Conservation (phyloP, 92 coral and sea anemone species). For the Pocillopora meandrina region DNA sequence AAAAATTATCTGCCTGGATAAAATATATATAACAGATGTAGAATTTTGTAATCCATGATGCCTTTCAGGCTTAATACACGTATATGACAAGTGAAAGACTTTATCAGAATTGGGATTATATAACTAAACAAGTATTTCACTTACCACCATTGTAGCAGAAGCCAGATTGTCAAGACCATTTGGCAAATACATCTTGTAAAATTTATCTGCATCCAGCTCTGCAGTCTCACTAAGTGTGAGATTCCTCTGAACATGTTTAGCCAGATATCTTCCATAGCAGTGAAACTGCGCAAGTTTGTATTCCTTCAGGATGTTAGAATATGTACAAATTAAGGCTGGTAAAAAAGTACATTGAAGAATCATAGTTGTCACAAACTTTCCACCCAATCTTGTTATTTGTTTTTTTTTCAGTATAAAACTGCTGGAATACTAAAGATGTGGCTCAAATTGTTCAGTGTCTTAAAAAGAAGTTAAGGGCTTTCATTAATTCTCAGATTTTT, state of each 20-base stretch:
- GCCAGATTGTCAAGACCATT: constrained; percentile 64
- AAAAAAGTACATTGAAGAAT: neutral
- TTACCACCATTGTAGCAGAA: constrained; percentile 67
- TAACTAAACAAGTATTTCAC: neutral
- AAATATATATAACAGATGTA: too few species aligned
- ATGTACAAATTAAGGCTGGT: too few species aligned
- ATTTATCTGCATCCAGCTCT: constrained; percentile 54
- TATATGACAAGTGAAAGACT: too few species aligned
- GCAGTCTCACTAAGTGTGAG: constrained; percentile 67
- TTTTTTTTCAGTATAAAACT: too few species aligned
- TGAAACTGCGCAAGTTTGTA: constrained; percentile 89
- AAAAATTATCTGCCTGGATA: too few species aligned
- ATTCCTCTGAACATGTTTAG: constrained; percentile 51
- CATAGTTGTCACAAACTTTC: neutral
- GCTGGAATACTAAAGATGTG: too few species aligned
- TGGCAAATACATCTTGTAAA: constrained; percentile 61
- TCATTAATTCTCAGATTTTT: too few species aligned
- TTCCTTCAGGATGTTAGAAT: constrained; percentile 53
- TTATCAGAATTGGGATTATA: too few species aligned
- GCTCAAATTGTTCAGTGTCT: too few species aligned
- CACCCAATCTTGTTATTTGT: neutral
- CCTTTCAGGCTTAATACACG: too few species aligned
- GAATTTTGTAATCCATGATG: too few species aligned
- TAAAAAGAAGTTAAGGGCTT: too few species aligned
- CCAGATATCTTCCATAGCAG: constrained; percentile 86